Base-by-base conservation (phyloP, 64 coral and sea anemone species). In the Pocillopora verrucosa region DNA sequence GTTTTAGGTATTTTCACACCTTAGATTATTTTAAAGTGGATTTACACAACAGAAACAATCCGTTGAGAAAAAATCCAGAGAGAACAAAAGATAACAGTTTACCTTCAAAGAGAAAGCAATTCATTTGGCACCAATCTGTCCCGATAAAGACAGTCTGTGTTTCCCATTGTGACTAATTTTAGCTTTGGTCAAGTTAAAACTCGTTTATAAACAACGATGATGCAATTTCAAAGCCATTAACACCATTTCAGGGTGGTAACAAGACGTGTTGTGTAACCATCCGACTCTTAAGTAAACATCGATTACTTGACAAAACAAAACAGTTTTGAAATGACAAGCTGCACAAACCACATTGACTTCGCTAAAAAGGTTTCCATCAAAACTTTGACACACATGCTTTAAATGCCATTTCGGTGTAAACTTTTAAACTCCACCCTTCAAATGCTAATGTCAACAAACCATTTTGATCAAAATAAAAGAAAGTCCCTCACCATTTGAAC, bases 401-500 rank as follows among this genome's bases (percentile, higher is more conserved):
- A 41, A 19, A 85, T 72, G 37, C 82, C 63, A 72, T 25, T 70
- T 65, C 22, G 15, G 6, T 58, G 38, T 67, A 78, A 26, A 20
- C 34, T 26, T 78, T 78, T 26, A 24, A n/a, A 26, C 51, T 65
- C 13, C 24, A 61, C 65, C 1, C 20, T 13, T 58, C 45, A 10
- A 56, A 12, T 84, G 64, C 67, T 56, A 45, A 84, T 84, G 79
- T 74, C 25, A 83, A 65, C 62, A 65, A 59, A 75, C 34, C 67
- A 35, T 34, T 11, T 11, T 11, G 22, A 70, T 25, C 25, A 5
- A 20, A 20, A 70, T n/a, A 9, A 63, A 58, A 58, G 36, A 77
- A 25, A 20, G 24, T 41, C 10, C n/a, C 90, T 34, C 84, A 99
- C 97, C 97, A 92, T 72, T 34, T 99, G 94, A 25, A 99, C 60